Evolutionary conservation across 2,888 invertebrate genomes (phyloP).

Genomic region (Carterocephalus palaemon): DNA sequence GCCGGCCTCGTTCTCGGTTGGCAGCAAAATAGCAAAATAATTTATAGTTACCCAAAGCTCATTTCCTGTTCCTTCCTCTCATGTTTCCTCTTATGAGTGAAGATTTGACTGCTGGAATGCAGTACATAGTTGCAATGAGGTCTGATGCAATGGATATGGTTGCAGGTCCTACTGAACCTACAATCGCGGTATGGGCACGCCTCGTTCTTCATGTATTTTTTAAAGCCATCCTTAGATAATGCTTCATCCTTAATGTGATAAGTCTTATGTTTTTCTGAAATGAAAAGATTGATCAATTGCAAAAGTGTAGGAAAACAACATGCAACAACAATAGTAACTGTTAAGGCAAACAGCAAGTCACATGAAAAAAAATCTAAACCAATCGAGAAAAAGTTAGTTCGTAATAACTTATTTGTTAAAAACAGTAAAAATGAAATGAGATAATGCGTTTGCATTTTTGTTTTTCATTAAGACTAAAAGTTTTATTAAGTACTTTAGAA

Average conservation of each 20-base stretch:
- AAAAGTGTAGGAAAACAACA: too few species aligned
- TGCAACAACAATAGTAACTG: too few species aligned
- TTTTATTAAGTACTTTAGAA: not conserved
- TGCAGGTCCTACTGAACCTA: conserved; percentile 95
- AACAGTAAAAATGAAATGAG: too few species aligned
- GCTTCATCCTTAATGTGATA: conserved; percentile 99
- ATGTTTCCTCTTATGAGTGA: conserved; percentile 98
- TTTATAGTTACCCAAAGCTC: conserved; percentile 86
- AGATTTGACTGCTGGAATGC: conserved; percentile 97
- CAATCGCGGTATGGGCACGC: conserved; percentile 94
- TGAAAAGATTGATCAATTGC: conserved; percentile 1
- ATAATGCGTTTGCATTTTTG: too few species aligned
- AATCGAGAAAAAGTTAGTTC: too few species aligned
- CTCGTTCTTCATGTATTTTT: conserved; percentile 99
- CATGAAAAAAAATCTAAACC: too few species aligned
- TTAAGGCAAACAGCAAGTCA: too few species aligned
- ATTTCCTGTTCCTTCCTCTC: conserved; percentile 95
- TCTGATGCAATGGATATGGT: conserved; percentile 98
- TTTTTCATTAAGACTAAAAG: not conserved
- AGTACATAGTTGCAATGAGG: conserved; percentile 97
- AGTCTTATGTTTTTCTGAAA: conserved; percentile 97
- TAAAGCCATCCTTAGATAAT: conserved; percentile 96
- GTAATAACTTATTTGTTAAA: too few species aligned
- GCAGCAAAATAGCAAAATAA: not conserved
- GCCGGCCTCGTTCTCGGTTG: too few species aligned